Conservation (phyloP, 2,113 vertebrate species). For the Pelobates fuscus region DNA sequence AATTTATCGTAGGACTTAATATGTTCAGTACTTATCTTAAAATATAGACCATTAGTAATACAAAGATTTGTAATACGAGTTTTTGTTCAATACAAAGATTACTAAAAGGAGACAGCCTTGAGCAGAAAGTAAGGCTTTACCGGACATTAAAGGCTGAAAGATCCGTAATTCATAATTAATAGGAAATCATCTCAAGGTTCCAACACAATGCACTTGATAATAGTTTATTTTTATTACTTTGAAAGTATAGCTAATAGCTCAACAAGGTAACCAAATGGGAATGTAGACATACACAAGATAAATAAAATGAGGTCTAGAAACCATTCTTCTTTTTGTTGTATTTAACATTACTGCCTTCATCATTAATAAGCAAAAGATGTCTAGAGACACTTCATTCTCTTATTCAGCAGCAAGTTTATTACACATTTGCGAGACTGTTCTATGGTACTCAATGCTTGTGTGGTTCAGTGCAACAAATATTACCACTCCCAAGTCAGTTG, state of each 20-base stretch:
- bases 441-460: slow-evolving; percentile 57
- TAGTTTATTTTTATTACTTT: background rate
- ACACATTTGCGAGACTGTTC: slow-evolving; percentile 59
- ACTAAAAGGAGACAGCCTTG: slow-evolving; percentile 22
- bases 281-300: background rate
- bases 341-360: slow-evolving; percentile 54
- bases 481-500: slow-evolving; percentile 62
- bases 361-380: slow-evolving; percentile 56
- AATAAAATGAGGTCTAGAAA: too few relatives aligned
- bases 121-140: slow-evolving; percentile 17
- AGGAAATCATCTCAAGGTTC: background rate
- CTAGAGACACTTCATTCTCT: slow-evolving; percentile 61
- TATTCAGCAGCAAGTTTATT: slow-evolving; percentile 65
- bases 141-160: background rate
- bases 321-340: background rate
- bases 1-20: too few relatives aligned
- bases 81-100: too few relatives aligned
- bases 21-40: too few relatives aligned
- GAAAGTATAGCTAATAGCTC: background rate
- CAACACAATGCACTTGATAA: background rate
- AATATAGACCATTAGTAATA: too few relatives aligned
- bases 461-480: slow-evolving; percentile 67
- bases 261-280: background rate
- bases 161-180: slow-evolving; percentile 27
- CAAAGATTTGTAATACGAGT: too few relatives aligned